These are phyloP conservation scores for Fragum fragum DNA, from an alignment of 2,888 invertebrate genomes.

Conservation along the genomic window DNA sequence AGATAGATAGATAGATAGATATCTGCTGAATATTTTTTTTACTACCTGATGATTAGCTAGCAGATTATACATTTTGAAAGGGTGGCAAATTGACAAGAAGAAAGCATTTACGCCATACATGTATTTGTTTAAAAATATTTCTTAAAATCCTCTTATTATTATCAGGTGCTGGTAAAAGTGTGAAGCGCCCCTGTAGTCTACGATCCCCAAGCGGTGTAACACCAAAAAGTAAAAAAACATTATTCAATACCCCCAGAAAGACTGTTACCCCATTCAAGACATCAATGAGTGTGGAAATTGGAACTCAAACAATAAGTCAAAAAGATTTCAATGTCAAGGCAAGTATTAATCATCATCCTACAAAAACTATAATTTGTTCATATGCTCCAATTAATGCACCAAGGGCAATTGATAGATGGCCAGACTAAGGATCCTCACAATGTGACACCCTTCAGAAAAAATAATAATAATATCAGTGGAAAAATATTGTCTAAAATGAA, in stretches of 20 bases:
- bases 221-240: constrained; percentile 23
- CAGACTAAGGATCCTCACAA: background rate
- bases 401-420: background rate
- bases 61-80: too few species aligned
- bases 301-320: constrained; percentile 7
- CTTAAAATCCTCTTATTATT: too few species aligned
- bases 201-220: constrained; percentile 24
- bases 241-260: constrained; percentile 15
- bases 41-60: too few species aligned
- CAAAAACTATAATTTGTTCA: background rate
- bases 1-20: too few species aligned
- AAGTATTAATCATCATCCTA: background rate
- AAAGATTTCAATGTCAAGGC: constrained; percentile 14
- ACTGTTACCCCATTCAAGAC: constrained; percentile 11
- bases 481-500: too few species aligned
- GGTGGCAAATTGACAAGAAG: too few species aligned
- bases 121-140: too few species aligned
- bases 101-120: too few species aligned
- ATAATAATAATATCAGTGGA: too few species aligned
- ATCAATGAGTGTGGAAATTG: background rate
- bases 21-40: too few species aligned
- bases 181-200: background rate
- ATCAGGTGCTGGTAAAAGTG: constrained; percentile 1
- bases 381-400: background rate
- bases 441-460: background rate